Base-by-base conservation (phyloP, 2,888 invertebrate species). In the Petrolisthes cinctipes region DNA sequence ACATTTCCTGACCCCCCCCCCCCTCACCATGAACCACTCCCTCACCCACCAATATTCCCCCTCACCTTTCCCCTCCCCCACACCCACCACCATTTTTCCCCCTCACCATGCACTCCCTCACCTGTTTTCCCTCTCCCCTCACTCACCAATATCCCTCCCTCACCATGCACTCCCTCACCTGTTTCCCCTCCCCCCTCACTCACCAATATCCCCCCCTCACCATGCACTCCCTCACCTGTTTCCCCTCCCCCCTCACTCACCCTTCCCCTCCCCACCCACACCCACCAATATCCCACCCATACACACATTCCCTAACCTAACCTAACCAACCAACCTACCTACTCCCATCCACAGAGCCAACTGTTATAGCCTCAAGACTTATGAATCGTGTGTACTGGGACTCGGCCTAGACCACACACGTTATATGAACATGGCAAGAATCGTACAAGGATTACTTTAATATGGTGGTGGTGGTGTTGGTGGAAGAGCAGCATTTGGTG, bases 401-500 rank as follows among this genome's bases (percentile, higher is more conserved):
- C 71, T 71, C 4, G 14, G 3, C 1, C 71, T 71, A 1, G 71
- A 71, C 20, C 20, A n/a, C 20, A n/a, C 14, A 7, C n/a, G 7
- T 20, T 71, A 71, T n/a, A 71, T 71, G 71, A 20, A 71, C 20
- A 14, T 71, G 71, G 71, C 71, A 6, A 20, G 20, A 6, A 6
- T 71, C 1, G 20, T 71, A n/a, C 71, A 71, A 20, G 71, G 71
- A 4, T 1, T n/a, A 17, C 11, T 17, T 4, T 61, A 37, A 37
- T 37, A 2, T 71, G 71, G 71, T 71, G 71, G 71, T 71, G 71
- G 71, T 71, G 71, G 71, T 71, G 71, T 4, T 71, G 71, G 20
- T n/a, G 71, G 71, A n/a, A 71, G n/a, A 71, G 37, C 0, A 37
- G 37, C 37, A 37, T 37, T 37, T 37, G 37, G 37, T 37, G 37